Base-by-base conservation (phyloP, 2,797 vertebrate species). In the Bryconaethiops microstoma region DNA sequence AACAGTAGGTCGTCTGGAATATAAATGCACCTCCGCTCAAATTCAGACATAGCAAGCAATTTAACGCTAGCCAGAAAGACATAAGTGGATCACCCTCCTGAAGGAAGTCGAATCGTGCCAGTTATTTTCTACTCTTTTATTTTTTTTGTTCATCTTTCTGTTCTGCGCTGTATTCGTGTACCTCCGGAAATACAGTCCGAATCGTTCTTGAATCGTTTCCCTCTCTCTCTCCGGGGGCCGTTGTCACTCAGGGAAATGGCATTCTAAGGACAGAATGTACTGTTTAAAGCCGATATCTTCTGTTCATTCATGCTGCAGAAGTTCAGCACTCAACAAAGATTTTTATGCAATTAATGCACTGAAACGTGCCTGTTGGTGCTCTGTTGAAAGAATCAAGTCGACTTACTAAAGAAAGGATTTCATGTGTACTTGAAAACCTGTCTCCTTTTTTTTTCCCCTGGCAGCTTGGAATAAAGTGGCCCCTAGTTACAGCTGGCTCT, bases 1-100 rank as follows among this genome's bases (percentile, higher is more conserved):
- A 90, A 92, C 81, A 86, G 83, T 86, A 79, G 87, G 75, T 88
- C 87, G 86, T 89, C 88, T 88, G 83, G 86, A 88, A 91, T 90
- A 90, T 91, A 92, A 89, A 90, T 91, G 90, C 88, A 80, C 77
- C 80, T 40, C 81, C 86, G 89, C 82, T 89, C 81, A 83, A 81
- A 89, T 85, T 87, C 87, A 90, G 88, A 88, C 89, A 74, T 60
- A 78, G 76, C 75, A 60, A 74, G 83, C 82, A 87, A 89, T 91
- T 89, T 87, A 81, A 86, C 85, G 86, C 83, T 54, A 82, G 74
- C 73, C 80, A 72, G 83, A 78, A 82, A 78, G 45, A 86, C 80
- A 80, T 81, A 83, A 80, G 77, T 85, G 81, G 76, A 83, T 76
- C 65, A 78, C 68, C 77, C 75, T 79, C 76, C 75, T 72, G 74